Percentiles rank a stretch among this genome's conserved stretches.
These are phyloP conservation scores for Acanthisitta chloris DNA, from an alignment of 2,113 vertebrate genomes.

Conservation along the genomic window DNA sequence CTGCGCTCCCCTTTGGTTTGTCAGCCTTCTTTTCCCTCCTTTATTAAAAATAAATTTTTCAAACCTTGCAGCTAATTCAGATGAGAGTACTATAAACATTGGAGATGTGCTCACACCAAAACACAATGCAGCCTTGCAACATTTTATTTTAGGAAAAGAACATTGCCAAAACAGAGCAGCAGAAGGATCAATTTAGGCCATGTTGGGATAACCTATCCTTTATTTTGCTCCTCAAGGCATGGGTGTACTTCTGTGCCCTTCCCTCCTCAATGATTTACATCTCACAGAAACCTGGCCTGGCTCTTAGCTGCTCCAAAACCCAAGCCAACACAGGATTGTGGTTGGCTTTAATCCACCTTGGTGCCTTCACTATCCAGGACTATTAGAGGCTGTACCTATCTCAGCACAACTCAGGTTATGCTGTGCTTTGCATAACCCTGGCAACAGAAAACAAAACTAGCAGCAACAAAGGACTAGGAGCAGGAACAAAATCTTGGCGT, in stretches of 20 bases:
- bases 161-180: not conserved
- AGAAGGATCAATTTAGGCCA: not conserved
- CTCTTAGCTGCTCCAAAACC: not conserved
- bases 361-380: not conserved
- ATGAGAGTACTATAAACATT: not conserved
- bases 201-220: not conserved
- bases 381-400: not conserved
- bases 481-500: not conserved
- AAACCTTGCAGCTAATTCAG: not conserved
- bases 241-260: rapidly evolving
- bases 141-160: not conserved
- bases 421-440: not conserved
- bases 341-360: not conserved
- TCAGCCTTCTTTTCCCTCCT: not conserved
- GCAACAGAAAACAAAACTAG: not conserved
- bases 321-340: not conserved
- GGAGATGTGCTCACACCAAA: not conserved
- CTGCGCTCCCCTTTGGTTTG: not conserved
- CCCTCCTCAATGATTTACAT: not conserved
- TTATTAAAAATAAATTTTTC: not conserved
- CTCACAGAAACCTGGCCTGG: not conserved
- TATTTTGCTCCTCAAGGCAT: not conserved
- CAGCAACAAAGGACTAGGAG: not conserved
- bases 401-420: not conserved
- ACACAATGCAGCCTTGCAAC: not conserved